Conservation (phyloP, 2,797 vertebrate species). For the Chiloscyllium punctatum region DNA sequence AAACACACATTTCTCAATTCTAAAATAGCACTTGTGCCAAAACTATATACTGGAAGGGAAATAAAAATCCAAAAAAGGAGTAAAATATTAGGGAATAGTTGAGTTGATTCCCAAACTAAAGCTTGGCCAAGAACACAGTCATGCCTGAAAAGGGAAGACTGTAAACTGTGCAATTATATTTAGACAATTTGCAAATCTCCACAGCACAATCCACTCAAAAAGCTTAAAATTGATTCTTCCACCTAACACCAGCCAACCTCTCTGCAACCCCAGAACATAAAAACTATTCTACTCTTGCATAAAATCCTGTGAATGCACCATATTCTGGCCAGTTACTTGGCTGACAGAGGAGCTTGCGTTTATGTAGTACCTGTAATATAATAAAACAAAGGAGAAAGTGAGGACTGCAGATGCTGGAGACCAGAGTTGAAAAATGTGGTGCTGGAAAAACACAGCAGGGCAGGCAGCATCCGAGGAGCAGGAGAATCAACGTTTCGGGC, state of each 20-base stretch:
- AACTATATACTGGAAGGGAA: background rate
- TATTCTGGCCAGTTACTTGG: background rate
- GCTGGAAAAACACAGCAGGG: too few species aligned
- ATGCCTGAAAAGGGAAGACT: background rate
- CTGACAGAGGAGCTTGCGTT: background rate
- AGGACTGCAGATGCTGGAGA: too few species aligned
- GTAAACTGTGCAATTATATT: background rate
- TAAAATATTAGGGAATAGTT: background rate
- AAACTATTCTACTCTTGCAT: background rate
- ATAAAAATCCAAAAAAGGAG: constrained; percentile 21
- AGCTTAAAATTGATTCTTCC: background rate
- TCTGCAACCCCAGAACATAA: background rate
- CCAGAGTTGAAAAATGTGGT: too few species aligned
- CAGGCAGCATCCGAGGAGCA: too few species aligned
- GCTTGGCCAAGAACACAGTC: background rate
- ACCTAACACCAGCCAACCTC: background rate
- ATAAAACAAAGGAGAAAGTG: background rate
- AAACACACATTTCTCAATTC: background rate
- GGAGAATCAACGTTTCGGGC: too few species aligned
- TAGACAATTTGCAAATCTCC: background rate
- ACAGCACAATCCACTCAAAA: background rate
- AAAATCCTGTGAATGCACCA: background rate
- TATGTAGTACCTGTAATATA: background rate
- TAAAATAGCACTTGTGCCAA: background rate
- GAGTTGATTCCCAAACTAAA: background rate